Conservation (phyloP, 2,797 vertebrate species). For the Aselliscus stoliczkanus region DNA sequence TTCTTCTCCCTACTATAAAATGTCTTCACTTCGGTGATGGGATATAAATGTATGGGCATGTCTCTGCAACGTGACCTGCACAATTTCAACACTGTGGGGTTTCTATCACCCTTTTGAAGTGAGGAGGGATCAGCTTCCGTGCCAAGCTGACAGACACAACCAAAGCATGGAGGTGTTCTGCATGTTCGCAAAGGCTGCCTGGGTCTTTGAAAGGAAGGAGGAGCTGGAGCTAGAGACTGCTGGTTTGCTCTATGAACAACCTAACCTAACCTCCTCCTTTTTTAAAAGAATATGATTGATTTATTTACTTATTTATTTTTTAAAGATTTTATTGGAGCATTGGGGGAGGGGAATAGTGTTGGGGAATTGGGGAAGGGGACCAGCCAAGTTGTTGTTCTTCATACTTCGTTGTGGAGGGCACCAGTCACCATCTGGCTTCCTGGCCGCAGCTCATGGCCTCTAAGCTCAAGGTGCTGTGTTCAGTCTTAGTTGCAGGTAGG, state of each 20-base stretch:
- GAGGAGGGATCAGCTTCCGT: slow-evolving; percentile 2
- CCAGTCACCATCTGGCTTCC: too few relatives aligned
- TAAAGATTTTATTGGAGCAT: too few relatives aligned
- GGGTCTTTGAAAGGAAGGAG: slow-evolving; percentile 33
- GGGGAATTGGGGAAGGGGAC: too few relatives aligned
- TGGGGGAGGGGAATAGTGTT: too few relatives aligned
- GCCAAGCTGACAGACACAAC: slow-evolving; percentile 46
- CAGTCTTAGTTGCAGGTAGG: too few relatives aligned
- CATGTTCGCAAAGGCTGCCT: slow-evolving; percentile 50
- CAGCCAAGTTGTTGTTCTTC: too few relatives aligned
- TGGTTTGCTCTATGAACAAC: slow-evolving; percentile 29
- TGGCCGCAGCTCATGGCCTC: too few relatives aligned
- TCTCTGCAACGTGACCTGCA: slow-evolving; percentile 33
- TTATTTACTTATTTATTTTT: too few relatives aligned
- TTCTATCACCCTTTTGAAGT: slow-evolving; percentile 50
- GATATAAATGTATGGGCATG: slow-evolving; percentile 35
- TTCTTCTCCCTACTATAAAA: slow-evolving; percentile 52
- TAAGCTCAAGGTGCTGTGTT: too few relatives aligned
- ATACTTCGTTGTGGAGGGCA: too few relatives aligned
- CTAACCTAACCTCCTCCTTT: background rate
- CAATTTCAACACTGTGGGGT: slow-evolving; percentile 23
- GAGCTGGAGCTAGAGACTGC: background rate
- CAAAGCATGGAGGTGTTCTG: slow-evolving; percentile 50
- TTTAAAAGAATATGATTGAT: background rate
- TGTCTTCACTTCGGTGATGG: slow-evolving; percentile 22